Evolutionary conservation across 2,113 vertebrate genomes (phyloP).

Genomic region (Steatornis caripensis): DNA sequence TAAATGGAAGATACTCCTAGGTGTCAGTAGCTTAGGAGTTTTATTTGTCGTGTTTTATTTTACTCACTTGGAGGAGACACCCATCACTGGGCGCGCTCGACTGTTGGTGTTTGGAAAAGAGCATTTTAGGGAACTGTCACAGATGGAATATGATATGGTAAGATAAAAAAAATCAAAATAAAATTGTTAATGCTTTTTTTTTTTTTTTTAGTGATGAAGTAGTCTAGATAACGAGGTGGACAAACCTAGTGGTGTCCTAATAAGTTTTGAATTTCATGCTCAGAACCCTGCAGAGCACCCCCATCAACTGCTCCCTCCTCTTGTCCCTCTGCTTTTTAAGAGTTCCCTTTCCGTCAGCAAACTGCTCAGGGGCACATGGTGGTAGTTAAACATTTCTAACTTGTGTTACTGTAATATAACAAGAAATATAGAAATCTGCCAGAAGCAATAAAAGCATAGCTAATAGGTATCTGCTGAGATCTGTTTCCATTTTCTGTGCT

Average conservation of each 20-base stretch:
- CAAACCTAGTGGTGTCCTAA: background rate
- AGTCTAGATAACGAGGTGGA: background rate
- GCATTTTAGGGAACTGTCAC: conserved; percentile 82
- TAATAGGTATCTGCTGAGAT: background rate
- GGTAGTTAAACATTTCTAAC: background rate
- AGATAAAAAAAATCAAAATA: conserved; percentile 36
- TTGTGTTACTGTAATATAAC: background rate
- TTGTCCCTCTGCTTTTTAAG: background rate
- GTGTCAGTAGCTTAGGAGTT: conserved; percentile 68
- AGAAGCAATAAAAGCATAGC: background rate
- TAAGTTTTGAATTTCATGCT: background rate
- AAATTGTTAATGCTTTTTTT: background rate
- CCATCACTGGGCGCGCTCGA: conserved; percentile 86
- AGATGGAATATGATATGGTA: conserved; percentile 83
- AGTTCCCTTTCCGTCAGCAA: background rate
- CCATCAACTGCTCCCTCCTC: background rate
- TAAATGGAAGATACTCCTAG: conserved; percentile 81
- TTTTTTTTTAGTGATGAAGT: background rate
- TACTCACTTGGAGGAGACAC: conserved; percentile 90
- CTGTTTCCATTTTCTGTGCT: background rate
- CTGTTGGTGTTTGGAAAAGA: conserved; percentile 87
- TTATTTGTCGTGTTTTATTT: conserved; percentile 81
- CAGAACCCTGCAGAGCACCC: background rate
- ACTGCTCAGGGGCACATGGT: background rate
- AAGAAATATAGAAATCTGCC: background rate